Base-by-base conservation (phyloP, 1,140 invertebrate genomes). In the Bombus sibiricus region DNA sequence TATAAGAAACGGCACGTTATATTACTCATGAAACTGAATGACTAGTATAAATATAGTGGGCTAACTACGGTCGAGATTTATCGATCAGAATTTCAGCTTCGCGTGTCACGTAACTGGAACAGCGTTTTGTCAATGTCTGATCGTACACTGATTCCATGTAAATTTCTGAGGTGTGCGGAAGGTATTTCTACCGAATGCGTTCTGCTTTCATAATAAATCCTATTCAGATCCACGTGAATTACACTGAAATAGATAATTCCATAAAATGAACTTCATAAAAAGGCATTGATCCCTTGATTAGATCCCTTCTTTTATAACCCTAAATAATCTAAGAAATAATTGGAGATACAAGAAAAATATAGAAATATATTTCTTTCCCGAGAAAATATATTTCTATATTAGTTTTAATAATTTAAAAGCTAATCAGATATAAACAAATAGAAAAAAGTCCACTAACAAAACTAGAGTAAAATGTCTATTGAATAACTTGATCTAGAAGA, bases 81-180 rank as follows among this genome's bases (percentile, higher is more conserved):
- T 85, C 68, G 77, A 72, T 34, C 83, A 72, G 75, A 85, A 85
- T 85, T 85, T 85, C 77, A 80, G 76, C 80, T 85, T 85, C 34
- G 57, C 83, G 34, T 85, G 77, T 37, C 76, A n/a, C 68, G 53
- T 41, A 85, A 85, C 77, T 85, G 68, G 83, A 80, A 73, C 77
- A 80, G 28, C 66, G 41, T 85, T 85, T 80, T 85, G 64, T 85
- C 83, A 80, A 85, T 85, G 77, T 80, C 76, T 62, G 39, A 37
- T 37, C 18, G 18, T 22, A 22, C 32, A 32, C 15, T 9, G 68
- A 47, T 80, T 79, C 15, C 32, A 37, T 78, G 75, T 39, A 57
- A 79, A 69, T 66, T 53, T 68, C 37, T 22, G 10, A 22, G 18
- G 1, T 28, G 43, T 34, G 10, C n/a, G 72, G 43, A 3, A 3